Percentiles rank a stretch among this genome's conserved stretches.
Conservation (phyloP, 2,888 invertebrate genomes). For the Furcula furcula region DNA sequence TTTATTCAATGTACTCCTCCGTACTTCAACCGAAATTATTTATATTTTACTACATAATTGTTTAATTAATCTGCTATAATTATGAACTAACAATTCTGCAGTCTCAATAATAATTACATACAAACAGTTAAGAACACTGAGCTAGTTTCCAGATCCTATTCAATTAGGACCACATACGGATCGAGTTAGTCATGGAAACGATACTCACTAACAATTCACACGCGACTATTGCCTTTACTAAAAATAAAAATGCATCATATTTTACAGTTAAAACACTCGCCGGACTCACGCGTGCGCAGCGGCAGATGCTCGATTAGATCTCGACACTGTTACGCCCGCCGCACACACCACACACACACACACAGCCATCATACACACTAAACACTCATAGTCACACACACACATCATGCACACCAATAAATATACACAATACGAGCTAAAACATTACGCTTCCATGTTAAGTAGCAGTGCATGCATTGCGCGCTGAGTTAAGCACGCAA, state of each 20-base stretch:
- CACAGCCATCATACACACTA: constrained; percentile 16
- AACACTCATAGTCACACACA: constrained; percentile 11
- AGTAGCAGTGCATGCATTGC: constrained; percentile 39
- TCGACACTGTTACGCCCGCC: constrained; percentile 43
- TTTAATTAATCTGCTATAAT: constrained; percentile 65
- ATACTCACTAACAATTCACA: constrained; percentile 36
- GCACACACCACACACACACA: constrained; percentile 42
- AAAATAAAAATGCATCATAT: constrained; percentile 74
- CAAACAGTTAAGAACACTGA: constrained; percentile 68
- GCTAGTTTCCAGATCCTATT: constrained; percentile 57
- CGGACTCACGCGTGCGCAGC: constrained; percentile 41
- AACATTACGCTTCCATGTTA: constrained; percentile 56
- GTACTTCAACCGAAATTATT: constrained; percentile 66
- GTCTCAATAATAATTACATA: constrained; percentile 77
- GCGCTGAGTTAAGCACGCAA: constrained; percentile 14
- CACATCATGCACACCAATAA: constrained; percentile 52
- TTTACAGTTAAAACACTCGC: constrained; percentile 47
- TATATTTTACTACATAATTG: constrained; percentile 72
- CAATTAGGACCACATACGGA: constrained; percentile 41
- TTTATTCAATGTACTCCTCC: constrained; percentile 76
- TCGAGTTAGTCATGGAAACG: constrained; percentile 47
- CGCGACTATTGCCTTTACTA: constrained; percentile 54
- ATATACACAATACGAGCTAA: constrained; percentile 72
- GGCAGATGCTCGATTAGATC: constrained; percentile 48
- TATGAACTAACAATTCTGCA: constrained; percentile 79